A percentile compares a stretch with the other conserved stretches of the same genome.
These are phyloP conservation scores for Pterocles gutturalis DNA, from an alignment of 2,113 vertebrate species.

Conservation along the genomic window DNA sequence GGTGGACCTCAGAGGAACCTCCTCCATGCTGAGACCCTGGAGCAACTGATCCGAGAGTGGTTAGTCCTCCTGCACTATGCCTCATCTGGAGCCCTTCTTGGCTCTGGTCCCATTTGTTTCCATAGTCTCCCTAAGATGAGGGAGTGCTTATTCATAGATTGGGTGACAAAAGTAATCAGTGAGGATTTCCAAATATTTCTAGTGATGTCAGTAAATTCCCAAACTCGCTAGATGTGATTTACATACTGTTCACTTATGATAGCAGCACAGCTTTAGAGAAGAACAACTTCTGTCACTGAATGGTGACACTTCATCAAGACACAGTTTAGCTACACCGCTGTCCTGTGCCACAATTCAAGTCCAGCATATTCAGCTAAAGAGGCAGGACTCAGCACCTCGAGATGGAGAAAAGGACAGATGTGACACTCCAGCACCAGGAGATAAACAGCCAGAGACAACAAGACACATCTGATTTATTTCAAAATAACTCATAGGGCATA, in stretches of 20 bases:
- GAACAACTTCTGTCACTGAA: not conserved
- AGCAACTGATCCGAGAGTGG: rapidly evolving
- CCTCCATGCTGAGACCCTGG: not conserved
- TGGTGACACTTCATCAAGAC: not conserved
- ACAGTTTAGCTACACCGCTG: not conserved
- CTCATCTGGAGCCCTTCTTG: not conserved
- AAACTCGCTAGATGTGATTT: not conserved
- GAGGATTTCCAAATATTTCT: not conserved
- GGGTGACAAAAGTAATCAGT: not conserved
- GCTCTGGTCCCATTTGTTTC: not conserved
- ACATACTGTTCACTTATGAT: not conserved
- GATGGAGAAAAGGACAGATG: not conserved
- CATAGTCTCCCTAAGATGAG: not conserved
- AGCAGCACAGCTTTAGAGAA: not conserved
- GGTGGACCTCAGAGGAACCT: not conserved
- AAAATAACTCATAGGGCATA: not conserved
- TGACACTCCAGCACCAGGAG: not conserved
- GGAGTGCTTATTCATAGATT: not conserved
- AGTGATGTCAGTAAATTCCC: not conserved
- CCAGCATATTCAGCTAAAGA: not conserved
- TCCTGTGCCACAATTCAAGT: not conserved
- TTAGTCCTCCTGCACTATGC: not conserved
- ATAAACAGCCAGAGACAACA: not conserved
- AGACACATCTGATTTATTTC: not conserved
- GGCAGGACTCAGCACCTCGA: not conserved